Conservation (phyloP, 2,113 vertebrate genomes). For the Cochlearius cochlearius region DNA sequence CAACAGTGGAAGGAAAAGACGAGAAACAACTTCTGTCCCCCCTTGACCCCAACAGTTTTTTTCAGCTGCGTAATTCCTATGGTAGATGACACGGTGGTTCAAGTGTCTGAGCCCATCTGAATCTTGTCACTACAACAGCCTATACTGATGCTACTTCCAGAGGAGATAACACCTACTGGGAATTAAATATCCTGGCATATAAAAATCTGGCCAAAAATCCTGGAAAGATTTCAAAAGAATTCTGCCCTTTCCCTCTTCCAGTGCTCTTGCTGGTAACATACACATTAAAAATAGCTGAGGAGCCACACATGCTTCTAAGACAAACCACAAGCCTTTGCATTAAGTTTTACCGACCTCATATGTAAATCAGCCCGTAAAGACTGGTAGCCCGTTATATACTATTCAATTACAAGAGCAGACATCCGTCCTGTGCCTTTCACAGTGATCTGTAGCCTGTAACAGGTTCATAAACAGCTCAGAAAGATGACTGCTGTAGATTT, state of each 20-base stretch:
- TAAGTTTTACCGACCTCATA: not conserved
- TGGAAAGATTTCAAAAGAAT: not conserved
- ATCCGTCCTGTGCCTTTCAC: not conserved
- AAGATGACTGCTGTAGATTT: slow-evolving; percentile 8
- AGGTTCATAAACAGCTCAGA: slow-evolving; percentile 35
- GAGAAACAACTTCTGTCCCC: not conserved
- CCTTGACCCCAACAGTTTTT: not conserved
- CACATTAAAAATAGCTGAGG: not conserved
- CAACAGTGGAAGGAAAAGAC: not conserved
- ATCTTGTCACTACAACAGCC: not conserved
- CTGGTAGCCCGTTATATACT: not conserved
- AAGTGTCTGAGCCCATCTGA: not conserved
- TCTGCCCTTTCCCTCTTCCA: not conserved
- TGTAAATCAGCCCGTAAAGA: not conserved
- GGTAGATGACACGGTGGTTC: not conserved
- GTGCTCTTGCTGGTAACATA: not conserved
- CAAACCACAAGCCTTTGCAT: not conserved
- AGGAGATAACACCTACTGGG: not conserved
- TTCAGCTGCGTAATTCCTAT: not conserved
- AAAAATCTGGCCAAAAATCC: no score
- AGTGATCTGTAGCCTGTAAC: not conserved
- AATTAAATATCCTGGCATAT: not conserved
- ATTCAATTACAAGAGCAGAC: not conserved
- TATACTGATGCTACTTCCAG: not conserved
- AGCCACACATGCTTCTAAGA: not conserved